Evolutionary conservation across 2,797 vertebrate genomes (phyloP), one percentile per base, ranked within the genome.

Genomic region (Bovichtus diacanthus): DNA sequence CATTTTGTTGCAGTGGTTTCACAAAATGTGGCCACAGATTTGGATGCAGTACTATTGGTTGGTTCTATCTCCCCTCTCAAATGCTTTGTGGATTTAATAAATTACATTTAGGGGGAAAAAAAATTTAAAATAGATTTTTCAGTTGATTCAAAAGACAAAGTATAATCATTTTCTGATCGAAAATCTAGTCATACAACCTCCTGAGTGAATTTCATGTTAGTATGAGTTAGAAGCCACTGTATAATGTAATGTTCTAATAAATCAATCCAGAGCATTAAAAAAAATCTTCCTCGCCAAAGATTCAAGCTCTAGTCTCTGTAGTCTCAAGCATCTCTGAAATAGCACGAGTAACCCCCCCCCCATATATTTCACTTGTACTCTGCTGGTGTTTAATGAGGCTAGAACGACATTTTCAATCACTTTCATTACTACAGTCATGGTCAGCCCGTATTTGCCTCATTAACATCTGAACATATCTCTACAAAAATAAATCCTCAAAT

Each of bases 1-100:
- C 34, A 54, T 78, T 81, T 70, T 29, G 23, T 47, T 69, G 49
- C 11, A 59, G 4, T 67, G 10, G 58, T 47, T 68, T 59, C 60
- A 25, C 47, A 63, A 56, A 27, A 25, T 59, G 16, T 79, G 74
- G 12, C 59, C 29, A n/a, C 23, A 79, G 58, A 73, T 51, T 9
- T 36, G 50, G 12, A 64, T 53, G 51, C 10, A 60, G n/a, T 5
- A 39, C 25, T 13, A 21, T 23, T 31, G 1, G 7, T n/a, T n/a
- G 72, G 34, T 15, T 21, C n/a, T 19, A 0, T 65, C 19, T 29
- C n/a, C 19, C 21, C 29, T 63, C 36, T 68, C 18, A 65, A 58
- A 70, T 34, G 60, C 29, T 27, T 61, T 68, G 47, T 70, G 41
- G 44, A 71, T 47, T 69, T 4, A 39, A 25, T 13, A 61, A 61